These are phyloP conservation scores for Protonemura montana DNA, from an alignment of 2,888 invertebrate species.

Conservation along the genomic window DNA sequence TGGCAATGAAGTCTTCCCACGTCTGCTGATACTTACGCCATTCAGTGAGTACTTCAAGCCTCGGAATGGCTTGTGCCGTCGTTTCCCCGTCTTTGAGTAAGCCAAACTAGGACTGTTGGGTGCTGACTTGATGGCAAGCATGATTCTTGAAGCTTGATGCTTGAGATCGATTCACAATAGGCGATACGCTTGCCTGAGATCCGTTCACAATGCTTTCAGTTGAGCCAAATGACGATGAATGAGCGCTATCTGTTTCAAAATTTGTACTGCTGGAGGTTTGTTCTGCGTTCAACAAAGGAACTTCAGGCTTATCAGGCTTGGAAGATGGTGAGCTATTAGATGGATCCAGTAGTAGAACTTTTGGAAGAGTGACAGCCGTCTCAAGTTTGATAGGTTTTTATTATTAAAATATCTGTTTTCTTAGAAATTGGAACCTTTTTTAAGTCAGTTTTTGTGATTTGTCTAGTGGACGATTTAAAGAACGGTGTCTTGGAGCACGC, in stretches of 20 bases:
- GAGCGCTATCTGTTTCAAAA: conserved; percentile 16
- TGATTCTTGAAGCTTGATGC: not conserved
- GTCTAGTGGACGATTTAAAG: conserved; percentile 39
- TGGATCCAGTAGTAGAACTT: not conserved
- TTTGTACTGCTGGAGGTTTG: not conserved
- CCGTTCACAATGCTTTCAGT: conserved; percentile 13
- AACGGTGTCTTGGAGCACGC: conserved; percentile 45
- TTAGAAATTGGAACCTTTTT: conserved; percentile 1
- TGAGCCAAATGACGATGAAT: not conserved
- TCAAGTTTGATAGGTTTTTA: not conserved
- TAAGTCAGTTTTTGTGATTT: conserved; percentile 13
- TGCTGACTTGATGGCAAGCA: conserved; percentile 34
- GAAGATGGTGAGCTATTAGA: not conserved
- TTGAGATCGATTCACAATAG: not conserved
- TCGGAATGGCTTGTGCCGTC: conserved; percentile 51
- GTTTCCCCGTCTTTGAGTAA: conserved; percentile 51
- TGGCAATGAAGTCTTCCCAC: not conserved
- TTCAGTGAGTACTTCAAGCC: conserved; percentile 52
- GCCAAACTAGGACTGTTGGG: conserved; percentile 31
- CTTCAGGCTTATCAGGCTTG: not conserved
- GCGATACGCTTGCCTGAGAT: not conserved
- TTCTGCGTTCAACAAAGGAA: not conserved
- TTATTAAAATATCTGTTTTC: not conserved
- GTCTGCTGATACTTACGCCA: conserved; percentile 40
- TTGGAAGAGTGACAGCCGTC: not conserved